Evolutionary conservation across 1,140 invertebrate species (phyloP), one percentile per base, ranked within the genome.

Genomic region (Carcinoscorpius rotundicauda): DNA sequence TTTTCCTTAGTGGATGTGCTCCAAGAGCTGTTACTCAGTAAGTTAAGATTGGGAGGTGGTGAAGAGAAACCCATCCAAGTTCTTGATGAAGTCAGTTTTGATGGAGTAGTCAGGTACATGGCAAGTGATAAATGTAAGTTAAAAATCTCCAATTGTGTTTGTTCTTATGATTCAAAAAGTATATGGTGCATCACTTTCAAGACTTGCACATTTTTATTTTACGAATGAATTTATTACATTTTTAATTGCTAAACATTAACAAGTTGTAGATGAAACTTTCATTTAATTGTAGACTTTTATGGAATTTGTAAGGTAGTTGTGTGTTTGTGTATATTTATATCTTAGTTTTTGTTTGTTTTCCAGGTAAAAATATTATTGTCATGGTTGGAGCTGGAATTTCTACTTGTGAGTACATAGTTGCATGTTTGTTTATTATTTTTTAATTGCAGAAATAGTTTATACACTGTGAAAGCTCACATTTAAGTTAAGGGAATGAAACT

Each of bases 341-440:
- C 5, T n/a, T 3, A 11, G n/a, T 49, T 65, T 51, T n/a, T n/a
- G 9, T 65, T 10, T 60, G 9, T 65, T 10, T 60, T 51, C 8
- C 49, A 67, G 66, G 66, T 29, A 68, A 74, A 59, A 93, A 93
- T 71, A 86, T 97, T 62, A 87, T 97, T 63, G 92, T 89, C 11
- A 86, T 97, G 85, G 87, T 91, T 68, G 93, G 93, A 64, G 93
- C 93, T 71, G 94, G 94, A 63, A 95, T 97, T 72, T 96, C 93
- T 29, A 96, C 93, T 53, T 89, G 91, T 93, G 82, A 85, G 83
- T 84, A 64, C 60, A 51, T 59, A 48, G 56, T 29, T 29, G 29
- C 29, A 29, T 29, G 29, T 29, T 29, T 29, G 29, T 29, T 29
- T 29, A 29, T 29, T 29, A 29, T 29, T 29, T 29, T 29, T 29